phyloP scores from a whole-genome alignment of 2,888 invertebrate genomes.

The Proisotoma minuta region DNA sequence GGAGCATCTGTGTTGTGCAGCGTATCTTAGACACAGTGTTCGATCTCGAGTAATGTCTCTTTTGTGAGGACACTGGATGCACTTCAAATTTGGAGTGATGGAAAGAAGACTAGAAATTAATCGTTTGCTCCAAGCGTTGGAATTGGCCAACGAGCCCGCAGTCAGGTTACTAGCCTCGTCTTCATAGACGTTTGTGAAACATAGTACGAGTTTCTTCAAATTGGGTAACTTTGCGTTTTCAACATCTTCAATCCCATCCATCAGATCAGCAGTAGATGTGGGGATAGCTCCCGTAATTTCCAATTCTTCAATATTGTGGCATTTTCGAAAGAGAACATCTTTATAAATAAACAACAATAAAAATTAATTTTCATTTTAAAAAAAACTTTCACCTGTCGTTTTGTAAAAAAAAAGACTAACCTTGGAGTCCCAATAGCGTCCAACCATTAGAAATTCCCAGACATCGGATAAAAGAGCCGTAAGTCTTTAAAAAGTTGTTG shows the following conservation, averaged over 20 bases:
- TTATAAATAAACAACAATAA: no score
- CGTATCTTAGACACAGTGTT: neutral
- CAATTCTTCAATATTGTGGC: conserved; percentile 3
- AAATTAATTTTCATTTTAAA: no score
- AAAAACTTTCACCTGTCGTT: no score
- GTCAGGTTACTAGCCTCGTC: neutral
- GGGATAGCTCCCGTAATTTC: neutral
- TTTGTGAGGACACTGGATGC: neutral
- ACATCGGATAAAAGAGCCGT: neutral
- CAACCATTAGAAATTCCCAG: conserved; percentile 1
- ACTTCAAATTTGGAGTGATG: conserved; percentile 1
- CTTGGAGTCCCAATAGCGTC: neutral
- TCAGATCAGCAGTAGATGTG: neutral
- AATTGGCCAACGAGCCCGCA: neutral
- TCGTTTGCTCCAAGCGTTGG: neutral
- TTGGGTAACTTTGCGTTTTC: neutral
- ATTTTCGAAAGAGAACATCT: neutral
- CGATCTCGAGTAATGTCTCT: neutral
- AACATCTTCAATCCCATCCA: neutral
- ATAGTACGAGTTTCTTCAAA: neutral
- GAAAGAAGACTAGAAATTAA: neutral
- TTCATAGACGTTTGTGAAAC: neutral
- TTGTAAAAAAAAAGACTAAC: no score
- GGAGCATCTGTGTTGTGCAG: neutral
- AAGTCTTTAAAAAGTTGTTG: neutral